Conservation (phyloP, 2,113 vertebrate species). For the Megaceryle maxima region DNA sequence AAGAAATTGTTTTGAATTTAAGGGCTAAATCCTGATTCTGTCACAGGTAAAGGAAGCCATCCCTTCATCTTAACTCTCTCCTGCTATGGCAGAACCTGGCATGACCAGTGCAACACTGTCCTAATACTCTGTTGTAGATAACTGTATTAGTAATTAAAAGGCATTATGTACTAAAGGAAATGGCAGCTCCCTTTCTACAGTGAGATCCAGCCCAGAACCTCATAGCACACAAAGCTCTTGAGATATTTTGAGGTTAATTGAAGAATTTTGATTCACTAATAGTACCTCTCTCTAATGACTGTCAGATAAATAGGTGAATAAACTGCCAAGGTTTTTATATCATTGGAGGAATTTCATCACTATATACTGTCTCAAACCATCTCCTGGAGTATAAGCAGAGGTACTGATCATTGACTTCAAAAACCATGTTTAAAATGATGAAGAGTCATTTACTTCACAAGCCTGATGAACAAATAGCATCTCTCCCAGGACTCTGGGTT, state of each 20-base stretch:
- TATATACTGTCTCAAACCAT: background rate
- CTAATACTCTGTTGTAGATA: background rate
- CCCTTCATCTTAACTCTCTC: background rate
- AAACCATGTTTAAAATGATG: background rate
- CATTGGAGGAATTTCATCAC: background rate
- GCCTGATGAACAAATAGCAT: background rate
- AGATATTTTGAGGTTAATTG: background rate
- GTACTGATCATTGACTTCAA: background rate
- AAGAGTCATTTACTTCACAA: background rate
- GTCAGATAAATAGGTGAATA: background rate
- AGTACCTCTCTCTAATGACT: background rate
- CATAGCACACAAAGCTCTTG: fast-evolving
- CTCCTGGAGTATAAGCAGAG: background rate
- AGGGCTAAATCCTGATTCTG: background rate
- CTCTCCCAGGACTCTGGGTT: background rate
- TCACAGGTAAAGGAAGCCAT: background rate
- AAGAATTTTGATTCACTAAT: background rate
- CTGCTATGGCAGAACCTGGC: background rate
- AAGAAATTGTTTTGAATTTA: background rate
- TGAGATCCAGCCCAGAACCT: background rate
- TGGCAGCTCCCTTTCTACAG: background rate
- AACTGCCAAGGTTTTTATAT: background rate
- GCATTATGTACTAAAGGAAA: background rate
- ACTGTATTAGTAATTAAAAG: background rate
- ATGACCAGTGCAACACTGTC: background rate